Evolutionary conservation across 2,888 invertebrate genomes (phyloP), one percentile per base, ranked within the genome.

Genomic region (Phaonia tiefii): DNA sequence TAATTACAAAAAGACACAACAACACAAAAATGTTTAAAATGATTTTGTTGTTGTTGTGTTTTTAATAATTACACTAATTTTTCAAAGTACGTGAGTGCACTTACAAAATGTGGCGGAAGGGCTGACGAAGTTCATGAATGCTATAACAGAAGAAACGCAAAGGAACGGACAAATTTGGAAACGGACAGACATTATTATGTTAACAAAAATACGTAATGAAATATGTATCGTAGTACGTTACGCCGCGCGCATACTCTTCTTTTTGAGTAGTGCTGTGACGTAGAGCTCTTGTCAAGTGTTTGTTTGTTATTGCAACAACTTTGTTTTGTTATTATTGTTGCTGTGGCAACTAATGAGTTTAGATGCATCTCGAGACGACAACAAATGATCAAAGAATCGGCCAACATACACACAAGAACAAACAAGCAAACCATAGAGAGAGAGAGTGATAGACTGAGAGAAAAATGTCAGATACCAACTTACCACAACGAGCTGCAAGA

Each of bases 41-140:
- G 7, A 37, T 54, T 49, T 56, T 46, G 22, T 71, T 65, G 56
- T 65, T 69, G 49, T 79, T 76, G 66, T 71, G 37, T 54, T 39
- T 67, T 3, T 74, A 73, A 65, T 77, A 80, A 80, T 80, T 60
- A 77, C 70, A 71, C 74, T 77, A 76, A 70, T 77, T 77, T 77
- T 74, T 71, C 74, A 76, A 54, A 54, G 54, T 25, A 54, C 25
- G 13, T 54, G 25, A 54, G 25, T 22, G 54, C 54, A 22, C 25
- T 54, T 25, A 7, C 22, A 7, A 73, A 31, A 31, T 63, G 46
- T 5, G 15, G 22, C 22, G 11, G 1, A 51, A 51, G 17, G n/a
- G 1, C 46, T 46, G 5, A n/a, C n/a, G n/a, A n/a, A n/a, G n/a
- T n/a, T n/a, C n/a, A n/a, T n/a, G n/a, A n/a, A n/a, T n/a, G n/a